Percentiles rank a stretch among this genome's conserved stretches.
These are phyloP conservation scores for Carollia perspicillata DNA, from an alignment of 2,113 vertebrate genomes.

Conservation along the genomic window DNA sequence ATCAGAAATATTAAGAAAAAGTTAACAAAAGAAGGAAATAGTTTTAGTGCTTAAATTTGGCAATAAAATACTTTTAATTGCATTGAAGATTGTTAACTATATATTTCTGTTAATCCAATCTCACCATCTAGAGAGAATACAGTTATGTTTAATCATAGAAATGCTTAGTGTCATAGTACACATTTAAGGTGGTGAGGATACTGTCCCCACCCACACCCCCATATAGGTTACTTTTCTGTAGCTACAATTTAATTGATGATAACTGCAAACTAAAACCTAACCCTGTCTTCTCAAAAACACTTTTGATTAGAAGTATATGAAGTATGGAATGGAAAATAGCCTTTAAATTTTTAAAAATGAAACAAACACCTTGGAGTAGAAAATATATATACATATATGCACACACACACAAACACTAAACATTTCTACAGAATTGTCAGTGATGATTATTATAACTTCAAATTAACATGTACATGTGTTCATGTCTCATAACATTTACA, in stretches of 20 bases:
- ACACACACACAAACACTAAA: neutral
- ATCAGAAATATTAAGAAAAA: neutral
- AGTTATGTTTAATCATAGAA: neutral
- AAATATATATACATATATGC: neutral
- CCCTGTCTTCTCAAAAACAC: neutral
- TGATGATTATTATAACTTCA: neutral
- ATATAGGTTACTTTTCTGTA: neutral
- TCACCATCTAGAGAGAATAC: neutral
- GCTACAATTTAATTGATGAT: neutral
- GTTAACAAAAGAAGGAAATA: neutral
- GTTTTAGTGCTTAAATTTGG: constrained; percentile 6
- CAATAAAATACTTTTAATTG: neutral
- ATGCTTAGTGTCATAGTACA: neutral
- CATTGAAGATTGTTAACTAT: neutral
- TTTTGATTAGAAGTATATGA: neutral
- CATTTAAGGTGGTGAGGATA: neutral
- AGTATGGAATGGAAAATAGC: neutral
- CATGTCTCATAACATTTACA: neutral
- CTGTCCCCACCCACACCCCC: neutral
- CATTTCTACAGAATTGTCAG: neutral
- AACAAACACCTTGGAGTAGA: neutral
- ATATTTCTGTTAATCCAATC: neutral
- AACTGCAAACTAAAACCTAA: neutral
- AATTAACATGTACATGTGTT: neutral
- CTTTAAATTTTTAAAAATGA: neutral